phyloP scores from a whole-genome alignment of 2,797 vertebrate species.

The Ctenopoma kingsleyae region DNA sequence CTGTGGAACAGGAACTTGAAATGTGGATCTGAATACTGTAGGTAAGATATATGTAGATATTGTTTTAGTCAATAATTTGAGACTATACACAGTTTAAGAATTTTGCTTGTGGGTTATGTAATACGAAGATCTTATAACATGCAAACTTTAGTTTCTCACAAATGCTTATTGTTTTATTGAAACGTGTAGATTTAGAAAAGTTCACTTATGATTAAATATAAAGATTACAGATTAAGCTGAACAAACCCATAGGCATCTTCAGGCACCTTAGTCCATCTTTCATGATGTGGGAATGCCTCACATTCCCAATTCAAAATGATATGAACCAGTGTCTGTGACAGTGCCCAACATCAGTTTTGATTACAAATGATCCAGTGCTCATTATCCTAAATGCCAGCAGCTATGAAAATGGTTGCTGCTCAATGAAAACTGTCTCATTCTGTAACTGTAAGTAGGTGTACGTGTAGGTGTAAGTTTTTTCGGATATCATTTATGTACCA shows the following conservation, averaged over 20 bases:
- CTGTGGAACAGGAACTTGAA: neutral
- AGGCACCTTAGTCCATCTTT: neutral
- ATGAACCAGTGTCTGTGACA: neutral
- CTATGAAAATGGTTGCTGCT: neutral
- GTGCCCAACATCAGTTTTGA: slow-evolving; percentile 6
- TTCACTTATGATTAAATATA: too few relatives aligned
- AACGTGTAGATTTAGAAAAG: neutral
- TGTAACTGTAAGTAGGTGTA: neutral
- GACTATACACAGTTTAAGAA: neutral
- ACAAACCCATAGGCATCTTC: neutral
- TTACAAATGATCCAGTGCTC: neutral
- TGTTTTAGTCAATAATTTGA: neutral
- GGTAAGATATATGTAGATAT: too few relatives aligned
- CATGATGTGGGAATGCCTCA: neutral
- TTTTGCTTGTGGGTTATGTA: neutral
- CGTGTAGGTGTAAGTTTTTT: neutral
- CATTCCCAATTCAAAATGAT: neutral
- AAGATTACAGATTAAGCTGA: neutral
- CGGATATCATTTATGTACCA: neutral
- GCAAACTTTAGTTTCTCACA: neutral
- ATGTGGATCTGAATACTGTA: neutral
- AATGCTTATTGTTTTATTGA: neutral
- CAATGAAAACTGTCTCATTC: slow-evolving; percentile 7
- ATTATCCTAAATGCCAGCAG: slow-evolving; percentile 3
- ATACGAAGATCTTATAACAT: neutral